These are phyloP conservation scores for Hipposideros armiger DNA, from an alignment of 2,113 vertebrate species.

Conservation along the genomic window DNA sequence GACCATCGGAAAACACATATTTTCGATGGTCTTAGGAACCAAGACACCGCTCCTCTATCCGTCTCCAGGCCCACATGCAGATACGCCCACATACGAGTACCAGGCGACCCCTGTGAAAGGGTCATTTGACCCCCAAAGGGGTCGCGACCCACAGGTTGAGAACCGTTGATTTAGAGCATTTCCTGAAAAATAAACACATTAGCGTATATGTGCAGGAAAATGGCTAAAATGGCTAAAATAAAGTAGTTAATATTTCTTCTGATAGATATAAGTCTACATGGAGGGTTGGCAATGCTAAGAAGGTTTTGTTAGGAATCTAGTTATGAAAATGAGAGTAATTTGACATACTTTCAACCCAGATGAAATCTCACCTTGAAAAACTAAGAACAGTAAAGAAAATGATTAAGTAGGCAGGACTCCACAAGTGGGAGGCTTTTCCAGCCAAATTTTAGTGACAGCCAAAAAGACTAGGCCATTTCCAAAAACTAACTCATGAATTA, in stretches of 20 bases:
- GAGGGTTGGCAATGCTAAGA: not conserved
- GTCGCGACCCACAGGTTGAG: too few species aligned
- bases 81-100: too few species aligned
- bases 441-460: conserved; percentile 68
- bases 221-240: not conserved
- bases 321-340: not conserved
- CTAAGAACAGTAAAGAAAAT: conserved; percentile 57
- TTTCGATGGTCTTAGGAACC: too few species aligned
- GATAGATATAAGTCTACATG: not conserved
- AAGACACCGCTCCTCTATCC: too few species aligned
- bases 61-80: too few species aligned
- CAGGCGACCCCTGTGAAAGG: too few species aligned
- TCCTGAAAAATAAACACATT: not conserved
- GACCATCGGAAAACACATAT: too few species aligned
- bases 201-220: not conserved
- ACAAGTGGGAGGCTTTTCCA: conserved; percentile 71
- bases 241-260: not conserved
- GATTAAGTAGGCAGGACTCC: conserved; percentile 59
- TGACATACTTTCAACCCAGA: conserved; percentile 17
- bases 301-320: not conserved
- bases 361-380: conserved; percentile 74
- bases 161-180: not conserved
- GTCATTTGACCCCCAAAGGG: too few species aligned
- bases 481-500: conserved; percentile 83
- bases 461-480: conserved; percentile 82